Evolutionary conservation across 2,113 vertebrate genomes (phyloP).

Genomic region (Hucho hucho): DNA sequence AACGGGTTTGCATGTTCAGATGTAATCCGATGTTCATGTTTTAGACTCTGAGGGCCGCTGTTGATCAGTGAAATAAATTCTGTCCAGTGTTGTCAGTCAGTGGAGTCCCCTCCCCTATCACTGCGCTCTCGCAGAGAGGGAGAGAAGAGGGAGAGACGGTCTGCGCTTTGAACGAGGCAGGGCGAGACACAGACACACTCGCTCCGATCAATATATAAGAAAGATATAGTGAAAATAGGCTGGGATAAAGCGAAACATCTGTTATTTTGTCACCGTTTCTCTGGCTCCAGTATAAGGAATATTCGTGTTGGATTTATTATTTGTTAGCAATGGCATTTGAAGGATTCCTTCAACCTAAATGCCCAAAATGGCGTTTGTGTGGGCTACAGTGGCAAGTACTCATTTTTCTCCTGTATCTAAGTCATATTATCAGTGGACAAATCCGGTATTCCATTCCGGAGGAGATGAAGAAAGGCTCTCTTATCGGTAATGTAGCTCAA

Average conservation of each 20-base stretch:
- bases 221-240: neutral
- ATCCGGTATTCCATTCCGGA: slow-evolving; percentile 1
- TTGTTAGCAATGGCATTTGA: neutral
- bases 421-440: neutral
- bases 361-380: neutral
- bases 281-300: neutral
- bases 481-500: slow-evolving; percentile 10
- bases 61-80: slow-evolving; percentile 23
- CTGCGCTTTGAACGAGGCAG: neutral
- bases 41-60: slow-evolving; percentile 37
- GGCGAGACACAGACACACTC: neutral
- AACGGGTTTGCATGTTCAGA: too few relatives aligned
- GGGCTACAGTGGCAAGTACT: neutral
- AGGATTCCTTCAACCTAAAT: neutral
- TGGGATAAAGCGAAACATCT: neutral
- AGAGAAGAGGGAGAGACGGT: neutral
- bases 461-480: slow-evolving; percentile 9
- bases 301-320: neutral
- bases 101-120: slow-evolving; percentile 1
- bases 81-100: neutral
- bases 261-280: neutral
- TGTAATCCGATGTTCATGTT: neutral
- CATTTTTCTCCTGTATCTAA: neutral
- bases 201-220: neutral
- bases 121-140: neutral